Percentiles rank a stretch among this genome's conserved stretches.
Evolutionary conservation across 2,888 invertebrate genomes (phyloP).

Genomic region (Muschampia plurimacula): DNA sequence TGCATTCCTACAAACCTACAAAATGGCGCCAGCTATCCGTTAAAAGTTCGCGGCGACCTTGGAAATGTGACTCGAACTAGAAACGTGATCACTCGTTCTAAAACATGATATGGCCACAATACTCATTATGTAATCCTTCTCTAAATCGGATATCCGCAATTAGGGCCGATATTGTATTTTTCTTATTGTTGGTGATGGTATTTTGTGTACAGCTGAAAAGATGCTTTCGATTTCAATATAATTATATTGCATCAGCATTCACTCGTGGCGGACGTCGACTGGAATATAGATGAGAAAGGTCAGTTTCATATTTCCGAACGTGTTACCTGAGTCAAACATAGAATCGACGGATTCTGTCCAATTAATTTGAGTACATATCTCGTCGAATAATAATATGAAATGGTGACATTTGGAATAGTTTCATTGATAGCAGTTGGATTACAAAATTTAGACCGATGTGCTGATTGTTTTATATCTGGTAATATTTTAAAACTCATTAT

Average conservation of each 20-base stretch:
- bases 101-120: conserved; percentile 15
- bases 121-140: conserved; percentile 52
- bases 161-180: conserved; percentile 43
- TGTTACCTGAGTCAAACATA: conserved; percentile 17
- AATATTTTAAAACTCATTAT: no score
- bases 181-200: not conserved
- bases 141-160: conserved; percentile 65
- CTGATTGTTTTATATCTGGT: no score
- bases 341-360: conserved; percentile 27
- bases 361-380: conserved; percentile 18
- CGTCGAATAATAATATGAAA: conserved; percentile 42
- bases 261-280: conserved; percentile 51
- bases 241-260: conserved; percentile 51
- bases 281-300: conserved; percentile 58
- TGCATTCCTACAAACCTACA: conserved; percentile 57
- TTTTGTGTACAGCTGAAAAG: conserved; percentile 43
- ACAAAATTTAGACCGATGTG: no score
- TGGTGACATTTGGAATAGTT: conserved; percentile 50
- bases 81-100: conserved; percentile 45
- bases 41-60: conserved; percentile 58
- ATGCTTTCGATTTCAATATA: conserved; percentile 61
- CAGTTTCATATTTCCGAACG: conserved; percentile 48
- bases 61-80: conserved; percentile 47
- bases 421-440: not conserved
- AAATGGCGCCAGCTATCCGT: conserved; percentile 51